A percentile compares a stretch with the other conserved stretches of the same genome.
phyloP scores from a whole-genome alignment of 2,797 vertebrate genomes.

The Macropodus opercularis region DNA sequence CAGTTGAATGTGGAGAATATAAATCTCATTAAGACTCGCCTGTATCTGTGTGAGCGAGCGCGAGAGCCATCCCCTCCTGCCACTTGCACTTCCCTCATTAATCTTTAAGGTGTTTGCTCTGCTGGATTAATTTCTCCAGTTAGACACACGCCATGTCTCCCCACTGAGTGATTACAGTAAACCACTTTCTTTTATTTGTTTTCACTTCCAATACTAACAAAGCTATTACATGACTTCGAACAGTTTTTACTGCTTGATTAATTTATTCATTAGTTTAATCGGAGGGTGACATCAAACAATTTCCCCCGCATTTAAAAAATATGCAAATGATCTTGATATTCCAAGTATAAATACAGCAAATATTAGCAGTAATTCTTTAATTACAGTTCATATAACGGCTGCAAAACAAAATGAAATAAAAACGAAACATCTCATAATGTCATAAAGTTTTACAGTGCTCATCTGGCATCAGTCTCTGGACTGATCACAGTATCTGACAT shows the following conservation, averaged over 20 bases:
- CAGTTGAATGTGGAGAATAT: conserved; percentile 57
- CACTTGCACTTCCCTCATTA: conserved; percentile 46
- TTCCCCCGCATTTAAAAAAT: neutral
- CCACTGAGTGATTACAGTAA: conserved; percentile 37
- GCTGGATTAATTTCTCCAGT: conserved; percentile 61
- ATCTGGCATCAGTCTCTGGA: neutral
- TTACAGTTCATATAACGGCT: neutral
- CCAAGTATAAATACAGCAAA: neutral
- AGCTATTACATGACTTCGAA: neutral
- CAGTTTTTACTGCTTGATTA: neutral
- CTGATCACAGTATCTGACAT: conserved; percentile 3
- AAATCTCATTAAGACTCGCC: conserved; percentile 56
- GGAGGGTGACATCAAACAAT: neutral
- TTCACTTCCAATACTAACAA: neutral
- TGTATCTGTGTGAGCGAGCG: conserved; percentile 51
- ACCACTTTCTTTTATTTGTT: conserved; percentile 2
- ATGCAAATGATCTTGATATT: neutral
- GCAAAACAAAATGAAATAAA: neutral
- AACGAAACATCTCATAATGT: neutral
- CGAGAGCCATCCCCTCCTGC: conserved; percentile 34
- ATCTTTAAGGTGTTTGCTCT: conserved; percentile 62
- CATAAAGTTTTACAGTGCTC: neutral
- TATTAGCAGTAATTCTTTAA: neutral
- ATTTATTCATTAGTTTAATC: neutral
- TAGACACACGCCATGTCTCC: conserved; percentile 48